Evolutionary conservation across 1,140 invertebrate species (phyloP).

Genomic region (Ditylenchus dipsaci): DNA sequence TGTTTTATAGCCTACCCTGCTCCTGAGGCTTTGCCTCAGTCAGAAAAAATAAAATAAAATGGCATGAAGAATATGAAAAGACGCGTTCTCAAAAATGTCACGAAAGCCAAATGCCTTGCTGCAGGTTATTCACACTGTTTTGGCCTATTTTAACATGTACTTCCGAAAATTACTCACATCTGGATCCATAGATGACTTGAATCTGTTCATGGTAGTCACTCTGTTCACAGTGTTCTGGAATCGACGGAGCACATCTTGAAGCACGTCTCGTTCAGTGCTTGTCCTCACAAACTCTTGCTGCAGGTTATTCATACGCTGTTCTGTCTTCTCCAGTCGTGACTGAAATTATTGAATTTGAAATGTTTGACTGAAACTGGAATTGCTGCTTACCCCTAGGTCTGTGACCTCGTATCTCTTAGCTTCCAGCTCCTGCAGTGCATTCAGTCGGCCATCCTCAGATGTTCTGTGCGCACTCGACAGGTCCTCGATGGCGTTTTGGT

Average conservation of each 20-base stretch:
- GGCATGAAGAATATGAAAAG: no score
- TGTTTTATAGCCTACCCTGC: no score
- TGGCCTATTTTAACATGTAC: neutral
- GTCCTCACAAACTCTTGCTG: constrained; percentile 56
- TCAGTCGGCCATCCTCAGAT: constrained; percentile 52
- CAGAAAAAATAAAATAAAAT: no score
- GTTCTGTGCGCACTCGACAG: constrained; percentile 50
- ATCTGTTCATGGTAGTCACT: constrained; percentile 45
- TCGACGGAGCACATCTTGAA: constrained; percentile 47
- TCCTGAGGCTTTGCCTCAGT: no score
- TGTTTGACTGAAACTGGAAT: neutral
- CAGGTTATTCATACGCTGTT: constrained; percentile 49
- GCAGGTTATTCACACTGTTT: no score
- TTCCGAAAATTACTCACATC: constrained; percentile 2
- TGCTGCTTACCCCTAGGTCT: constrained; percentile 33
- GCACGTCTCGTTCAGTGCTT: constrained; percentile 51
- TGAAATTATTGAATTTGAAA: constrained; percentile 12
- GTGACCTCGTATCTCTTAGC: constrained; percentile 53
- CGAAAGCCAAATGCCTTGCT: no score
- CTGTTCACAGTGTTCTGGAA: constrained; percentile 52
- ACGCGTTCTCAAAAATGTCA: no score
- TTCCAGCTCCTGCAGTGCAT: constrained; percentile 55
- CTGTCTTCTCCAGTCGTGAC: constrained; percentile 54
- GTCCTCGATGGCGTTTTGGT: constrained; percentile 52
- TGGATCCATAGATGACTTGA: constrained; percentile 31